Evolutionary conservation across 2,888 invertebrate genomes (phyloP), one percentile per base, ranked within the genome.

Genomic region (Ichneumon xanthorius): DNA sequence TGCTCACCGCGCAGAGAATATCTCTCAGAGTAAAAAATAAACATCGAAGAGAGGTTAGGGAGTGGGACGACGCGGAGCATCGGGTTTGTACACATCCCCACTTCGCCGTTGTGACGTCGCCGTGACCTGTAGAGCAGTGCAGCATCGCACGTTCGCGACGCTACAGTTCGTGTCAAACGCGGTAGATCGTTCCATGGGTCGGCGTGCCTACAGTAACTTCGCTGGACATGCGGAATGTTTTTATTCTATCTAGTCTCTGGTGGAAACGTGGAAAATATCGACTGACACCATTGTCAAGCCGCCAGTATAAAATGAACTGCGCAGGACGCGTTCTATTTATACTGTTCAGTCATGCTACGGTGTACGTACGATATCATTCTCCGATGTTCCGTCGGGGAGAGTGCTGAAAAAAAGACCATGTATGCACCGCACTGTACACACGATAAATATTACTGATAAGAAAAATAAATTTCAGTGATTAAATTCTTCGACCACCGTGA

Each of bases 291-390:
- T 85, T 87, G 67, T 65, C 75, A 26, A 68, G 73, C 76, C 53
- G 50, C 63, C 48, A 67, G 33, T 70, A 19, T 40, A 37, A 37
- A 67, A 80, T 78, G 70, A 73, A 84, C 82, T 89, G 86, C 85
- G 84, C 86, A 88, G 76, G 85, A 79, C 83, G 61, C 71, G 78
- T 86, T 83, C 82, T 80, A 85, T 87, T 81, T 87, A 65, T 77
- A 71, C 76, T 37, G 11, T 30, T 33, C 71, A 40, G 22, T 61
- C 65, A 67, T 22, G 16, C 63, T 55, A 26, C 48, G 58, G 58
- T 50, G 55, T 68, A 30, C 30, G 30, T 48, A 22, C 26, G 63
- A 53, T 79, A 71, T 79, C 76, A 72, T 71, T 76, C 75, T 71
- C 37, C 65, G 82, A 73, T 76, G 72, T 80, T 65, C 19, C 67